phyloP scores from a whole-genome alignment of 2,113 vertebrate genomes.

The Syngnathoides biaculeatus region DNA sequence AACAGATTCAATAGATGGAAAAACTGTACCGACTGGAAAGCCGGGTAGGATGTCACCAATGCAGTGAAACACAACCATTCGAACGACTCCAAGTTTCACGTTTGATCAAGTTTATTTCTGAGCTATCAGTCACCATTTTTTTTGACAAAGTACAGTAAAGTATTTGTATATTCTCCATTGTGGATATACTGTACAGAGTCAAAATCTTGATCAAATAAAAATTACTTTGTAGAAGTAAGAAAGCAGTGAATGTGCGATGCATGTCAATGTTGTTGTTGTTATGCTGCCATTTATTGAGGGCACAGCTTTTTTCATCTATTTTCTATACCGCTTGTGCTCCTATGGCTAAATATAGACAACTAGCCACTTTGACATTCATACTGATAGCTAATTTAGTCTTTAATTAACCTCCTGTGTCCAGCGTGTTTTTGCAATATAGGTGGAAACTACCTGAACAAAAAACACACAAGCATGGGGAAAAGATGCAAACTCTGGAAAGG shows the following conservation, averaged over 20 bases:
- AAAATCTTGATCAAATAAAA: neutral
- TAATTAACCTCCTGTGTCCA: neutral
- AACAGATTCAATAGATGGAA: conserved; percentile 60
- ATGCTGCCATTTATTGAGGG: neutral
- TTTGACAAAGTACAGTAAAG: conserved; percentile 4
- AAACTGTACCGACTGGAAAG: conserved; percentile 58
- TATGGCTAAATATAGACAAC: neutral
- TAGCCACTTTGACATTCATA: neutral
- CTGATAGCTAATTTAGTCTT: neutral
- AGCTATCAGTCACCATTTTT: neutral
- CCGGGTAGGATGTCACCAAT: conserved; percentile 52
- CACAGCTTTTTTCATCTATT: neutral
- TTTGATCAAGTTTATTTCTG: conserved; percentile 30
- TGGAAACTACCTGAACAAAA: neutral
- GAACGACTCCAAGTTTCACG: conserved; percentile 28
- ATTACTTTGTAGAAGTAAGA: neutral
- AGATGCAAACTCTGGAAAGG: neutral
- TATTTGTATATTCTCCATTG: neutral
- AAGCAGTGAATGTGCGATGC: neutral
- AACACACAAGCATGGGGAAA: neutral
- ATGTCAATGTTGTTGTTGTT: neutral
- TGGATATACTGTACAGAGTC: neutral
- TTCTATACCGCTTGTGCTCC: neutral
- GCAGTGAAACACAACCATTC: conserved; percentile 30
- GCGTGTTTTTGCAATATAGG: neutral